These are phyloP conservation scores for Coregonus ussuriensis DNA, from an alignment of 2,797 vertebrate genomes.

Conservation along the genomic window DNA sequence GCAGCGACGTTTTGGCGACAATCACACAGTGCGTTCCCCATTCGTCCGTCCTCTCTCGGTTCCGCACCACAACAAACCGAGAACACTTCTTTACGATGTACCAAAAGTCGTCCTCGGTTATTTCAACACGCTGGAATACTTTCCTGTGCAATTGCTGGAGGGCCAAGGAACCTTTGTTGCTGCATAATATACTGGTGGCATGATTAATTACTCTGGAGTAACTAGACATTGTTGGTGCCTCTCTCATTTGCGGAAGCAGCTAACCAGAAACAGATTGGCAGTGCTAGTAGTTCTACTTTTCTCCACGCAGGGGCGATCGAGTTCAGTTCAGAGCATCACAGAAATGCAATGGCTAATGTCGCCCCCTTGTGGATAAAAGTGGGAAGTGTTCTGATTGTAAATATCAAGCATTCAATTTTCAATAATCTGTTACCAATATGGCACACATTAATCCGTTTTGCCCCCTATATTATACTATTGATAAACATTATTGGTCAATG, in stretches of 20 bases:
- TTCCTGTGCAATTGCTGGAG: slow-evolving; percentile 53
- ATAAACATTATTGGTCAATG: not conserved
- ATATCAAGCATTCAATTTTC: not conserved
- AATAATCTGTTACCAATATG: not conserved
- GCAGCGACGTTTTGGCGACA: slow-evolving; percentile 69
- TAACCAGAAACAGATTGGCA: not conserved
- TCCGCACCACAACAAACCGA: slow-evolving; percentile 61
- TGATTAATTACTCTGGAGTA: slow-evolving; percentile 52
- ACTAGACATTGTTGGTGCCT: slow-evolving; percentile 37
- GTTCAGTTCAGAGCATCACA: not conserved
- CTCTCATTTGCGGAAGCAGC: not conserved
- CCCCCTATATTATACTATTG: not conserved
- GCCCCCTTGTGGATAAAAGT: not conserved
- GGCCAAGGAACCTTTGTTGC: slow-evolving; percentile 59
- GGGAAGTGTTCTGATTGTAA: not conserved
- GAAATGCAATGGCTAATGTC: not conserved
- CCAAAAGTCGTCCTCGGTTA: slow-evolving; percentile 53
- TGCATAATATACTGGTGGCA: slow-evolving; percentile 64
- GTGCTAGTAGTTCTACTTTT: not conserved
- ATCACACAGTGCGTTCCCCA: slow-evolving; percentile 44
- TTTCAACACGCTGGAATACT: slow-evolving; percentile 47
- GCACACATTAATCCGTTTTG: not conserved
- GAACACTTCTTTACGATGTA: slow-evolving; percentile 57
- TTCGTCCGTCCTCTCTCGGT: slow-evolving; percentile 24
- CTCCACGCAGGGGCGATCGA: not conserved